A percentile compares a stretch with the other conserved stretches of the same genome.
These are phyloP conservation scores for Prionailurus bengalensis DNA, from an alignment of 2,113 vertebrate genomes.

Conservation along the genomic window DNA sequence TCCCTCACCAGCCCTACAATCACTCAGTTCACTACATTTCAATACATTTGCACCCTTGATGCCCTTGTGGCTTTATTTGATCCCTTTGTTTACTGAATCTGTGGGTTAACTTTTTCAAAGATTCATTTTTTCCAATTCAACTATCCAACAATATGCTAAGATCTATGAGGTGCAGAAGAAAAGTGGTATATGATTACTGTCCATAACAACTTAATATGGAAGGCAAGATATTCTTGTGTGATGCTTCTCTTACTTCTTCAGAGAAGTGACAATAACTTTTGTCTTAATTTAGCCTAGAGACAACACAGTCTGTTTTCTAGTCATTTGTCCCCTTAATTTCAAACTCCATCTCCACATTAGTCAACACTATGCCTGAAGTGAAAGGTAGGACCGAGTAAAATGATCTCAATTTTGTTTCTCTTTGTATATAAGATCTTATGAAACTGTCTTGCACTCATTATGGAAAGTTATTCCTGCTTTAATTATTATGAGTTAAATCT, in stretches of 20 bases:
- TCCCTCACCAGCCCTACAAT: not conserved
- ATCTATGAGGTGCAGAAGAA: not conserved
- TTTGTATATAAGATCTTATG: not conserved
- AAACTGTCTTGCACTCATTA: not conserved
- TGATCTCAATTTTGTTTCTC: not conserved
- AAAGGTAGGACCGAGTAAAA: not conserved
- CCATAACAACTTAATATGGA: not conserved
- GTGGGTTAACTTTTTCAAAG: not conserved
- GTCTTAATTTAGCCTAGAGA: not conserved
- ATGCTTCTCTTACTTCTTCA: not conserved
- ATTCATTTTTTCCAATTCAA: not conserved
- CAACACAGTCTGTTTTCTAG: not conserved
- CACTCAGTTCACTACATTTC: not conserved
- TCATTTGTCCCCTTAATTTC: not conserved
- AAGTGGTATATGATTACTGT: not conserved
- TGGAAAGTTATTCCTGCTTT: not conserved
- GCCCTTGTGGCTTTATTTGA: not conserved
- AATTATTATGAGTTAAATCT: not conserved
- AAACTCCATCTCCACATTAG: not conserved
- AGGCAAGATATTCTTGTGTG: not conserved
- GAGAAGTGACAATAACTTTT: not conserved
- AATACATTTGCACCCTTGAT: too few species aligned
- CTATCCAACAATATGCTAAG: not conserved
- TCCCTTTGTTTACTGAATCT: not conserved
- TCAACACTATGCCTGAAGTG: not conserved